Conservation (phyloP, 2,797 vertebrate species). For the Syngnathus rostellatus region DNA sequence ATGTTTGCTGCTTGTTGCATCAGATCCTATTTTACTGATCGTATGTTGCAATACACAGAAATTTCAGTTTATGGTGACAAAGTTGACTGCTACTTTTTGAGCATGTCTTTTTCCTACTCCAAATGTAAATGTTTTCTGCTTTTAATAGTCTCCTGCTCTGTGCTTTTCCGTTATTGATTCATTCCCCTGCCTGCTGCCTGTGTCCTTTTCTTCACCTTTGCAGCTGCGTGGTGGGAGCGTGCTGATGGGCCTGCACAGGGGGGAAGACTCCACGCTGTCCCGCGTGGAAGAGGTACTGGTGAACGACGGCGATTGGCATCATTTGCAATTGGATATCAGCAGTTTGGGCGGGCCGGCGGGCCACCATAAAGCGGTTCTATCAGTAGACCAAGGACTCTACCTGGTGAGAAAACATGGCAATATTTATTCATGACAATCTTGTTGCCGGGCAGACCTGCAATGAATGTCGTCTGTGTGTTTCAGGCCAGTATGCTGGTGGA, state of each 20-base stretch:
- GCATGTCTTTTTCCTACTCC: neutral
- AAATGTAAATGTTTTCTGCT: neutral
- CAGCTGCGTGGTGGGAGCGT: conserved; percentile 79
- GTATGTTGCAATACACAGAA: conserved; percentile 15
- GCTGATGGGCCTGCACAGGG: conserved; percentile 74
- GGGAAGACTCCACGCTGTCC: conserved; percentile 70
- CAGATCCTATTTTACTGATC: conserved; percentile 1
- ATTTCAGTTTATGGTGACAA: neutral
- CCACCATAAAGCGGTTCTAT: conserved; percentile 65
- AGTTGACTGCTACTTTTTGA: too few relatives aligned
- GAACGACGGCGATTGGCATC: conserved; percentile 88
- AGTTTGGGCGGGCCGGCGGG: conserved; percentile 41
- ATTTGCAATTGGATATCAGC: conserved; percentile 78
- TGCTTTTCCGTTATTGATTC: neutral
- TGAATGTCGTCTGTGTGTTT: neutral
- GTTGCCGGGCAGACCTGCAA: neutral
- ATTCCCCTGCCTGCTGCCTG: neutral
- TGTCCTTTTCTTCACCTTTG: neutral
- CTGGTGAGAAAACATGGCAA: conserved; percentile 52
- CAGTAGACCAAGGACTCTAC: conserved; percentile 82
- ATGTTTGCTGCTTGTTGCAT: conserved; percentile 15
- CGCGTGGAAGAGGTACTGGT: conserved; percentile 76
- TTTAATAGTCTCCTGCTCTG: neutral
- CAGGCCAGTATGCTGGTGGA: conserved; percentile 77
- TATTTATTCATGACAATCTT: neutral